Evolutionary conservation across 92 coral and sea anemone species (phyloP), one percentile per base, ranked within the genome.

Genomic region (Nematostella vectensis): DNA sequence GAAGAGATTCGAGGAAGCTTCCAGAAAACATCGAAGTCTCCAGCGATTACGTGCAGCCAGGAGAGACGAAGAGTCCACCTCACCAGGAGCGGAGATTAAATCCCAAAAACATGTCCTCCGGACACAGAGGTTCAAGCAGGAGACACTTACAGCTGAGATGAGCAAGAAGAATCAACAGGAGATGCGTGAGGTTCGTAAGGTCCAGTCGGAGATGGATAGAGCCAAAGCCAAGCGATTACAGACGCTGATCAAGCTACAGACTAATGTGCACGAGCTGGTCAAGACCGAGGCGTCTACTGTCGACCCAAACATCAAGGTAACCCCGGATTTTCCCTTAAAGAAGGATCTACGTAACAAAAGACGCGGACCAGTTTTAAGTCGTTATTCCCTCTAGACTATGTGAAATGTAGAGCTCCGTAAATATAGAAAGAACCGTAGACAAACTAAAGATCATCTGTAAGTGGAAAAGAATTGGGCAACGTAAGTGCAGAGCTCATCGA

Each of bases 121-220:
- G 13, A 23, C 1, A 9, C 37, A 36, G 17, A 30, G 48, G 9
- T 63, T 63, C 47, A 51, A 24, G 11, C 45, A 51, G 1, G 59
- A 25, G 2, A n/a, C n/a, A n/a, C n/a, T n/a, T n/a, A 16, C 59
- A 0, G 0, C 25, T 2, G 57, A 30, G 18, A 29, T 25, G 33
- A 37, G 27, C 31, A 59, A 55, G 28, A 58, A 43, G 17, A 61
- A 44, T 11, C 18, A 1, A 45, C 26, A 8, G 25, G 31, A 22
- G 16, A 11, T 27, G 6, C 47, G 29, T n/a, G 61, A 55, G 54
- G 61, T 61, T 9, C 69, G 73, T 3, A 58, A 66, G 40, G 65
- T 62, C 17, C 68, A 74, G 45, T 62, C 81, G n/a, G 75, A 66
- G 2, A 50, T 74, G 10, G 81, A 74, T 23, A 74, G 81, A 0